Conservation (phyloP, 2,113 vertebrate genomes). For the Clarias magur region DNA sequence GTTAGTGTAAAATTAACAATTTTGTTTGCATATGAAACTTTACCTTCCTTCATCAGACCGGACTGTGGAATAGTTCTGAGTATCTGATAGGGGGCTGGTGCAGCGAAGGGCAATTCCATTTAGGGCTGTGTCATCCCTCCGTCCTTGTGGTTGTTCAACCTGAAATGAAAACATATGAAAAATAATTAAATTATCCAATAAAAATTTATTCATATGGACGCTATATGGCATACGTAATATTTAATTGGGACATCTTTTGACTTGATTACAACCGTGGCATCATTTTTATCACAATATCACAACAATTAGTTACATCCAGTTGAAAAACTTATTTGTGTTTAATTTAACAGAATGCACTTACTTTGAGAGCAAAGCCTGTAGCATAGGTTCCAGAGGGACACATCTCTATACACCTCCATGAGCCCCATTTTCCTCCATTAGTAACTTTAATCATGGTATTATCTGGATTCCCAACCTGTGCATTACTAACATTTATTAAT, state of each 20-base stretch:
- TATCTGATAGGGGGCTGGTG: neutral
- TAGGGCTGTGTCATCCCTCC: slow-evolving; percentile 6
- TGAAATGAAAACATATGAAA: neutral
- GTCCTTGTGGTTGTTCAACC: neutral
- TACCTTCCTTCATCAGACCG: neutral
- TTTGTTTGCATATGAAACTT: neutral
- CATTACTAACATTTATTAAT: neutral
- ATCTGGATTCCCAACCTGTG: neutral
- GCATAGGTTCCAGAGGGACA: slow-evolving; percentile 26
- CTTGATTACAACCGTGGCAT: too few relatives aligned
- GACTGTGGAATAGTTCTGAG: neutral
- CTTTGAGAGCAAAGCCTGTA: slow-evolving; percentile 31
- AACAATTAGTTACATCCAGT: too few relatives aligned
- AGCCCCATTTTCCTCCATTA: neutral
- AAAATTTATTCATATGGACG: too few relatives aligned
- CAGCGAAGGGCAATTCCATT: slow-evolving; percentile 18
- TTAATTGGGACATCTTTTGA: too few relatives aligned
- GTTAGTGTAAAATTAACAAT: too few relatives aligned
- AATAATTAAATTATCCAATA: too few relatives aligned
- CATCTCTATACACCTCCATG: neutral
- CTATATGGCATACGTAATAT: too few relatives aligned
- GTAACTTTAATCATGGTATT: too few relatives aligned
- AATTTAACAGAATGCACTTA: neutral
- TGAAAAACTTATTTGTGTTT: too few relatives aligned
- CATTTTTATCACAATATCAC: too few relatives aligned